Evolutionary conservation across 1,140 invertebrate species (phyloP).

Genomic region (Aphelinus certus): DNA sequence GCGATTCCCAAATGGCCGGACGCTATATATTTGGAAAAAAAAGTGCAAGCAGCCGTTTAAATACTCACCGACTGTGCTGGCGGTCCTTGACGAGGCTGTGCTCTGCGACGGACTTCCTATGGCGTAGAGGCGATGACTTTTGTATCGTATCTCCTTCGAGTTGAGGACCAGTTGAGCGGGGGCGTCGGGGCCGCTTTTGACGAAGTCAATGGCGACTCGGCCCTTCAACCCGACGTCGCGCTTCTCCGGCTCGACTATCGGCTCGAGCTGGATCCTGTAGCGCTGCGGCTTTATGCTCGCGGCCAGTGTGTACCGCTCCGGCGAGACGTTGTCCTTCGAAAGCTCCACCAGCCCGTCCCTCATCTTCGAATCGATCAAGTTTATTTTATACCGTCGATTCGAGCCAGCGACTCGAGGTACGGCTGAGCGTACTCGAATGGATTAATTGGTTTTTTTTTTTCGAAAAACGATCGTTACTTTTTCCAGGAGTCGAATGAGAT

Average conservation of each 20-base stretch:
- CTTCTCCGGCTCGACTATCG: background rate
- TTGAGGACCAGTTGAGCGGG: conserved; percentile 21
- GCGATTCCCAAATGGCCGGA: no score
- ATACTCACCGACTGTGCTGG: no score
- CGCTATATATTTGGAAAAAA: no score
- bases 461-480: no score
- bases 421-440: background rate
- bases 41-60: no score
- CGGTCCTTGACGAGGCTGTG: background rate
- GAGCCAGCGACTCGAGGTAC: no score
- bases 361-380: background rate
- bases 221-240: conserved; percentile 6
- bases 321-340: conserved; percentile 37
- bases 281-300: conserved; percentile 45
- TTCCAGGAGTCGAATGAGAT: no score
- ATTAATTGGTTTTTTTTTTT: background rate
- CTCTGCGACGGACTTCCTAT: background rate
- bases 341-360: conserved; percentile 45
- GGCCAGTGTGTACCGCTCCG: conserved; percentile 44
- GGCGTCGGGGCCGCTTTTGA: background rate
- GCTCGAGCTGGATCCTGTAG: conserved; percentile 46
- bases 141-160: conserved; percentile 10
- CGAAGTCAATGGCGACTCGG: conserved; percentile 3
- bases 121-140: background rate
- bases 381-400: no score